These are phyloP conservation scores for Solenopsis fugax DNA, from an alignment of 1,140 invertebrate genomes.

Conservation along the genomic window DNA sequence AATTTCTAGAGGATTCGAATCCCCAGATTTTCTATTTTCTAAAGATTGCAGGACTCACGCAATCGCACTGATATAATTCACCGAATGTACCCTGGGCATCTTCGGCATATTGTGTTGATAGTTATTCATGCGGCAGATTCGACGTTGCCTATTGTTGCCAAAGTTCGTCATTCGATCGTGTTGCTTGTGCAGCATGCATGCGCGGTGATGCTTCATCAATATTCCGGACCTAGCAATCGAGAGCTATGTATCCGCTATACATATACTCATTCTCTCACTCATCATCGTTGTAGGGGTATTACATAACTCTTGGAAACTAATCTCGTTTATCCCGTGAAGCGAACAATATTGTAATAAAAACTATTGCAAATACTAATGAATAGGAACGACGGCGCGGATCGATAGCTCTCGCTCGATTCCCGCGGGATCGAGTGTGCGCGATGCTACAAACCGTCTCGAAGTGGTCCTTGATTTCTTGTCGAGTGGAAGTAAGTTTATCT, in stretches of 20 bases:
- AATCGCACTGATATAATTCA: constrained; percentile 36
- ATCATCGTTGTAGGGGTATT: constrained; percentile 1
- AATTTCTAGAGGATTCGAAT: not conserved
- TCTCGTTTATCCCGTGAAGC: constrained; percentile 1
- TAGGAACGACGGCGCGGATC: not conserved
- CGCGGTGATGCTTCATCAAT: constrained; percentile 43
- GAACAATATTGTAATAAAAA: constrained; percentile 29
- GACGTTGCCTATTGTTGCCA: constrained; percentile 46
- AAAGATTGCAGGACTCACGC: constrained; percentile 1
- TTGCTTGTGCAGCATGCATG: constrained; percentile 57
- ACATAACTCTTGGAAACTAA: not conserved
- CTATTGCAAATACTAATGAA: constrained; percentile 9
- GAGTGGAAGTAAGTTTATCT: constrained; percentile 52
- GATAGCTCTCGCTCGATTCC: constrained; percentile 39
- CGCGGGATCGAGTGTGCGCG: constrained; percentile 39
- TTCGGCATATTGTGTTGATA: constrained; percentile 20
- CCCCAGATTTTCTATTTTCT: not conserved
- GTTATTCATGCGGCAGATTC: constrained; percentile 38
- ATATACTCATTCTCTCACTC: constrained; percentile 4
- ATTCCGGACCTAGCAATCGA: constrained; percentile 27
- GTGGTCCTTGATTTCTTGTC: constrained; percentile 31
- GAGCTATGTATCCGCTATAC: not conserved
- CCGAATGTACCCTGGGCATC: constrained; percentile 3
- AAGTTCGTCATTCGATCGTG: constrained; percentile 47
- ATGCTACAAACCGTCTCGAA: constrained; percentile 36